phyloP scores from a whole-genome alignment of 2,888 invertebrate genomes.

The Melinaea marsaeus region DNA sequence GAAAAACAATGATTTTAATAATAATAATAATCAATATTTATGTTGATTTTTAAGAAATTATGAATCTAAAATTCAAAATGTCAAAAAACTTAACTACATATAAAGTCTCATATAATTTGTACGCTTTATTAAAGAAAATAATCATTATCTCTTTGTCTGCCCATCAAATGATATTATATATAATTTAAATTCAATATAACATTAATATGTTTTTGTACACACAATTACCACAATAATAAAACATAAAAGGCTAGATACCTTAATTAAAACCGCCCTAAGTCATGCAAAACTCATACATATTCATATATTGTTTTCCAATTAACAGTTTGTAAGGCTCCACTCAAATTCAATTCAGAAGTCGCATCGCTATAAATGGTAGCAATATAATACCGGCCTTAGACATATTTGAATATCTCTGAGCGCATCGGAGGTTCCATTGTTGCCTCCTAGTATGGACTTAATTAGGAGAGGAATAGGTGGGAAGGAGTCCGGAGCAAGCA shows the following conservation, averaged over 20 bases:
- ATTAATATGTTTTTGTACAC: no score
- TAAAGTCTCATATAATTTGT: no score
- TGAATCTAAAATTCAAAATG: no score
- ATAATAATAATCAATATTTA: no score
- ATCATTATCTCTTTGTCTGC: no score
- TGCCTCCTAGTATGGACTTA: conserved; percentile 76
- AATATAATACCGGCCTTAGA: conserved; percentile 71
- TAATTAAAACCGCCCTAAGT: conserved; percentile 17
- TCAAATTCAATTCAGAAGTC: conserved; percentile 42
- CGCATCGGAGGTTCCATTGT: conserved; percentile 72
- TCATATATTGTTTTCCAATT: conserved; percentile 36
- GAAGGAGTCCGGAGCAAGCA: conserved; percentile 41
- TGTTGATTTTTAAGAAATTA: no score
- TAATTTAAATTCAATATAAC: background rate
- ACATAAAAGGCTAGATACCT: background rate
- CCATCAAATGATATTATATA: background rate
- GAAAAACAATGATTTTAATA: no score
- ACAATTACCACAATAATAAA: background rate
- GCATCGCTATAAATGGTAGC: conserved; percentile 57
- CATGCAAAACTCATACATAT: conserved; percentile 27
- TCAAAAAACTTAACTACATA: no score
- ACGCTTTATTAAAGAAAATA: no score
- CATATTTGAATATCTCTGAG: conserved; percentile 76
- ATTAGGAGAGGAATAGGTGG: conserved; percentile 71
- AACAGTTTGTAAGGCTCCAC: conserved; percentile 36